Base-by-base conservation (phyloP, 2,113 vertebrate genomes). In the Brachionichthys hirsutus region DNA sequence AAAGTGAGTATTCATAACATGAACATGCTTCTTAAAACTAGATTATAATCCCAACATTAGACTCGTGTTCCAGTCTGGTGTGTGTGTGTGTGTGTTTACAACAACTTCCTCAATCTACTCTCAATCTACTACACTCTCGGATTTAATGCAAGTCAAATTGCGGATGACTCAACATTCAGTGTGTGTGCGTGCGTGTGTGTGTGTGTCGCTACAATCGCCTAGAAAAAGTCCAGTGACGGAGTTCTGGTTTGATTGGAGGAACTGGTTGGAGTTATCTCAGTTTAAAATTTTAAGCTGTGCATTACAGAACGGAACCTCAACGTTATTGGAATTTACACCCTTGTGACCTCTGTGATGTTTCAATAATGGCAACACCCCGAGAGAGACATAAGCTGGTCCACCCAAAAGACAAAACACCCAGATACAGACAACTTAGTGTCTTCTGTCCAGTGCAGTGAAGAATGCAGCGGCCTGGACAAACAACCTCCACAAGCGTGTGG, bases 141-240 rank as follows among this genome's bases (percentile, higher is more conserved):
- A 30, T 3, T 30, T 71, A 54, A 71, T 61, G 60, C 75, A 52
- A 75, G 73, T 73, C 43, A 61, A 35, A 12, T 13, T 51, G 11
- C 50, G 34, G 54, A 70, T 85, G 77, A 85, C 67, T 83, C 80
- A 80, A 30, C 24, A 30, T 8, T 30, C 24, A 30, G 24, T 30
- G 24, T 30, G n/a, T 60, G 12, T 68, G 45, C 94, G 93, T 92
- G 91, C 93, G 92, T 91, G 92, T 93, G 86, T 89, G 60, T 54
- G 64, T 42, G 17, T 49, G 60, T 75, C 63, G 56, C 59, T 67
- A 78, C 46, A 30, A 30, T 30, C 24, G 8, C 24, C 24, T 30
- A 30, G 24, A 30, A 16, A 54, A 48, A 35, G 12, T 41, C 66
- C 1, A 47, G 80, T 7, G 47, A 63, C 67, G 75, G 67, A 49